These are phyloP conservation scores for Orthonychiurus folsomi DNA, from an alignment of 2,888 invertebrate genomes.

Conservation along the genomic window DNA sequence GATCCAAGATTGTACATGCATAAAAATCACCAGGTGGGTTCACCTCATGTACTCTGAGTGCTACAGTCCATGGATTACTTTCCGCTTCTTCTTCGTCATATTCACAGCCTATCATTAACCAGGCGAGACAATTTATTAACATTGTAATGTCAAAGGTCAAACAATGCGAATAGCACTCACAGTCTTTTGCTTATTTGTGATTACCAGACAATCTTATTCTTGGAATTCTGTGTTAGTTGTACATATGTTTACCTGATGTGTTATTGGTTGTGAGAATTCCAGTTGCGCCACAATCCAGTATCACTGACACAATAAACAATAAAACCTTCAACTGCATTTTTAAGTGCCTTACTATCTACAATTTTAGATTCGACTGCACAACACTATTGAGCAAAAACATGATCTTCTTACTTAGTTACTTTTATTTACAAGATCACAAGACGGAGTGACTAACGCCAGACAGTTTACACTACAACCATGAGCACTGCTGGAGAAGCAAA, in stretches of 20 bases:
- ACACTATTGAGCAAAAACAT: too few species aligned
- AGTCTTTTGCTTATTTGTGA: background rate
- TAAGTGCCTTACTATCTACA: too few species aligned
- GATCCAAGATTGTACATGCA: background rate
- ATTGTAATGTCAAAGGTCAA: background rate
- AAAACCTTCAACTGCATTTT: too few species aligned
- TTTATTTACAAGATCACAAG: too few species aligned
- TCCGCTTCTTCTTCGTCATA: background rate
- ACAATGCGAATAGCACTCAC: background rate
- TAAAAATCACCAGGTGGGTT: background rate
- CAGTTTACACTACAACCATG: too few species aligned
- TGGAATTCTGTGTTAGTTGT: background rate
- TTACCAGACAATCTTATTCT: background rate
- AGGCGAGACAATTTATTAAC: background rate
- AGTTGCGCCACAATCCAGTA: background rate
- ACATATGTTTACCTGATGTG: background rate
- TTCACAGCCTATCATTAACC: background rate
- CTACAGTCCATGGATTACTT: background rate
- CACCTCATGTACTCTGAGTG: background rate
- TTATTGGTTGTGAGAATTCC: background rate
- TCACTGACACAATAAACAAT: too few species aligned
- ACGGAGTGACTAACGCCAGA: too few species aligned
- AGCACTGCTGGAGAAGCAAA: too few species aligned
- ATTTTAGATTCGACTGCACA: too few species aligned
- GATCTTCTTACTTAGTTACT: too few species aligned